phyloP scores from a whole-genome alignment of 2,797 vertebrate genomes.

The Channallabes apus region DNA sequence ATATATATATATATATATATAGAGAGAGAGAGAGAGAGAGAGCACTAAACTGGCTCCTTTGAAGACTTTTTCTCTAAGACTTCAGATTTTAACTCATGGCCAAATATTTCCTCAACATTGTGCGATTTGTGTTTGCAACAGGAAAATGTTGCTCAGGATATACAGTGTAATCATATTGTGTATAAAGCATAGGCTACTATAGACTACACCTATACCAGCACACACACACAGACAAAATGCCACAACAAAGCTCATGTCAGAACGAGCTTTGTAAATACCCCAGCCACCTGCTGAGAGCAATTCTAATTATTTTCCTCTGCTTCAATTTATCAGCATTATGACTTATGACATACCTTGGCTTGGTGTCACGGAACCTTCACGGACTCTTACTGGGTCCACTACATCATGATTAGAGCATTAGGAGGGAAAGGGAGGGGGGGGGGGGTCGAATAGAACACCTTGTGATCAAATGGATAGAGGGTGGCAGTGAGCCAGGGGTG shows the following conservation, averaged over 20 bases:
- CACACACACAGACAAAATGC: slow-evolving; percentile 13
- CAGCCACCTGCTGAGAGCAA: slow-evolving; percentile 42
- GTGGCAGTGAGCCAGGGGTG: slow-evolving; percentile 44
- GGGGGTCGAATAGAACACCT: slow-evolving; percentile 39
- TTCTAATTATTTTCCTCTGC: slow-evolving; percentile 52
- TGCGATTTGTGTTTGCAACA: background rate
- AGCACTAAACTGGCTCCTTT: background rate
- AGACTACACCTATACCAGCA: background rate
- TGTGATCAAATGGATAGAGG: slow-evolving; percentile 33
- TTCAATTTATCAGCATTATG: slow-evolving; percentile 59
- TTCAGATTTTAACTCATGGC: background rate
- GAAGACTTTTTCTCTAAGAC: background rate
- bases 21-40: too few species aligned
- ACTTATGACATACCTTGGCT: slow-evolving; percentile 51
- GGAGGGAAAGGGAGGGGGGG: slow-evolving; percentile 2
- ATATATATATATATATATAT: too few species aligned
- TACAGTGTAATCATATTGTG: background rate
- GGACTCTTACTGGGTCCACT: slow-evolving; percentile 45
- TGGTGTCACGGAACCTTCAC: slow-evolving; percentile 43
- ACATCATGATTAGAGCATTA: slow-evolving; percentile 51
- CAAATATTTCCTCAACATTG: background rate
- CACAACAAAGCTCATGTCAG: slow-evolving; percentile 13
- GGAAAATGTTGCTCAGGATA: background rate
- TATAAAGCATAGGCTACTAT: background rate
- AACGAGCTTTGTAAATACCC: slow-evolving; percentile 42